These are phyloP conservation scores for Ylistrum balloti DNA, from an alignment of 1,140 invertebrate species.

Conservation along the genomic window DNA sequence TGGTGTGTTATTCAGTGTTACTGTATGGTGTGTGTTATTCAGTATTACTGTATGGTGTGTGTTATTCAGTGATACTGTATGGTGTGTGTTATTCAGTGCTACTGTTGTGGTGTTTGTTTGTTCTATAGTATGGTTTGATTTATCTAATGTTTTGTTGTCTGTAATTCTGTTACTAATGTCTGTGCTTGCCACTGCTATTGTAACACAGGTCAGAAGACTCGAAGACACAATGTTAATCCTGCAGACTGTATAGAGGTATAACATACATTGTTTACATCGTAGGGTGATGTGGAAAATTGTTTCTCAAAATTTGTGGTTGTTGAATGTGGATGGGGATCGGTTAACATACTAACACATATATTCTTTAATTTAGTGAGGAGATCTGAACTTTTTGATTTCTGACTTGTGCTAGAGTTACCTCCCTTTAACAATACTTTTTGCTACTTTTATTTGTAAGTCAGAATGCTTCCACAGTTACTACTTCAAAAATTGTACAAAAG, in stretches of 20 bases:
- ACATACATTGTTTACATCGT: background rate
- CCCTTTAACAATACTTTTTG: background rate
- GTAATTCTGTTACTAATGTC: background rate
- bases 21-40: too few relatives aligned
- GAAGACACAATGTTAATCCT: slow-evolving; percentile 60
- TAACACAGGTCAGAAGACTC: slow-evolving; percentile 57
- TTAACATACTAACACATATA: background rate
- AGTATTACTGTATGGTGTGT: too few relatives aligned
- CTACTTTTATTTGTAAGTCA: background rate
- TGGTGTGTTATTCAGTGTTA: too few relatives aligned
- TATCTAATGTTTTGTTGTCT: too few relatives aligned
- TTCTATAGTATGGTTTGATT: too few relatives aligned
- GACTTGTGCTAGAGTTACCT: background rate
- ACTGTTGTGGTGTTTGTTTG: too few relatives aligned
- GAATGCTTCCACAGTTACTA: too few relatives aligned
- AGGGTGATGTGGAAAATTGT: background rate
- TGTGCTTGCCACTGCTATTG: background rate
- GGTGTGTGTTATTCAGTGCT: too few relatives aligned
- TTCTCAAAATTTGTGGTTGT: background rate
- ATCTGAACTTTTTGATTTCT: background rate
- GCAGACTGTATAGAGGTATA: slow-evolving; percentile 62
- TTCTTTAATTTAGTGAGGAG: background rate
- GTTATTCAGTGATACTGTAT: too few relatives aligned
- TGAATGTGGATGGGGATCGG: background rate
- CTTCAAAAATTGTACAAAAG: too few relatives aligned